Evolutionary conservation across 2,888 invertebrate species (phyloP).

Genomic region (Nectonema munidae): DNA sequence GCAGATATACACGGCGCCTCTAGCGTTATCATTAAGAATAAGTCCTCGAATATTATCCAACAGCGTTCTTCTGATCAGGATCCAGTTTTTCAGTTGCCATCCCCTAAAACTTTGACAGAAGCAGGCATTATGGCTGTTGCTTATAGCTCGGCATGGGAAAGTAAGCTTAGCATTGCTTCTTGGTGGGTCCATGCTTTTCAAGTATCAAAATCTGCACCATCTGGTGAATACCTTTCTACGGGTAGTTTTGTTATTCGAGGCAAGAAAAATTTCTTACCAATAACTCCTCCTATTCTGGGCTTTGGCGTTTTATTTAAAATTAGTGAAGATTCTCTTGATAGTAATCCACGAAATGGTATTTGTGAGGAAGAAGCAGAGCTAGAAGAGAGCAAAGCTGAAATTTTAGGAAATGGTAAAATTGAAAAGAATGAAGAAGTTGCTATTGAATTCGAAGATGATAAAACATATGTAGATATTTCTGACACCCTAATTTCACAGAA

Average conservation of each 20-base stretch:
- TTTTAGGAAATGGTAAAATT: not conserved
- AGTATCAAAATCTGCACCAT: constrained; percentile 73
- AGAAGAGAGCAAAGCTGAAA: not conserved
- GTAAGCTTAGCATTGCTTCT: constrained; percentile 65
- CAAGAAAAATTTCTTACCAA: constrained; percentile 77
- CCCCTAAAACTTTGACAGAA: constrained; percentile 72
- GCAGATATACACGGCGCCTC: constrained; percentile 70
- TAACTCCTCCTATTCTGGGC: constrained; percentile 60
- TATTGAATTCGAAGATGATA: too few relatives aligned
- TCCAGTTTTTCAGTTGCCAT: too few relatives aligned
- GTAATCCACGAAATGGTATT: constrained; percentile 21
- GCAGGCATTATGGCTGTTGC: constrained; percentile 82
- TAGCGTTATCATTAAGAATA: constrained; percentile 61
- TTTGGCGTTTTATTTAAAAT: constrained; percentile 61
- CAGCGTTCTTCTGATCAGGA: too few relatives aligned
- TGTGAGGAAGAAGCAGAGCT: constrained; percentile 7
- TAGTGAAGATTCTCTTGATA: constrained; percentile 53
- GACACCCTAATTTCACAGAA: too few relatives aligned
- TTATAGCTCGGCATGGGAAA: constrained; percentile 91
- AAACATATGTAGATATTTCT: too few relatives aligned
- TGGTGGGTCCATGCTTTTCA: constrained; percentile 89
- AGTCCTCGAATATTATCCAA: too few relatives aligned
- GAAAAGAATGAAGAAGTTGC: constrained; percentile 13
- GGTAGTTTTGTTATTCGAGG: constrained; percentile 84
- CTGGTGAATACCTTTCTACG: constrained; percentile 76